Evolutionary conservation across 1,140 invertebrate genomes (phyloP).

Genomic region (Drosophila bocki): DNA sequence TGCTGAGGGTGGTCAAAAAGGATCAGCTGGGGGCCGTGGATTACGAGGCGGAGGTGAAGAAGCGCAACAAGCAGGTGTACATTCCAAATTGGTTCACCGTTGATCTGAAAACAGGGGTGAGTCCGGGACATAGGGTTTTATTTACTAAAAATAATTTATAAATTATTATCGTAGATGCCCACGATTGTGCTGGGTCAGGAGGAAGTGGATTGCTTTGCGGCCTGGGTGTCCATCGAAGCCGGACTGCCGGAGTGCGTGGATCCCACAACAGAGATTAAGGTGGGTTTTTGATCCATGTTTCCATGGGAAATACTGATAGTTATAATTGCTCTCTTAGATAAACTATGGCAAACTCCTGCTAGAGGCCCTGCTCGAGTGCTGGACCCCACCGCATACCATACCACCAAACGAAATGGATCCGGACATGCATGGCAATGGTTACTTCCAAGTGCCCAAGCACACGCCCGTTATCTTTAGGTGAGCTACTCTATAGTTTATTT

Average conservation of each 20-base stretch:
- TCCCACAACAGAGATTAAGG: slow-evolving; percentile 92
- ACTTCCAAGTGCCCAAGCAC: slow-evolving; percentile 97
- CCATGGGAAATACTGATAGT: no score
- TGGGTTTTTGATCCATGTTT: slow-evolving; percentile 3
- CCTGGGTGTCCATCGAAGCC: slow-evolving; percentile 99
- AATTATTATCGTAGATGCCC: slow-evolving; percentile 90
- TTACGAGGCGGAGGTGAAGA: slow-evolving; percentile 98
- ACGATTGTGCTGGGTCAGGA: slow-evolving; percentile 98
- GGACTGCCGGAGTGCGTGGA: slow-evolving; percentile 89
- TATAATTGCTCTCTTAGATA: slow-evolving; percentile 87
- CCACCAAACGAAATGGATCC: slow-evolving; percentile 89
- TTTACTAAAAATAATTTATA: background rate
- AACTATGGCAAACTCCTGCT: slow-evolving; percentile 98
- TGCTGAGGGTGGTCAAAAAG: slow-evolving; percentile 96
- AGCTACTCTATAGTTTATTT: background rate
- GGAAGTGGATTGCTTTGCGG: slow-evolving; percentile 98
- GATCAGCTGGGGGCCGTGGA: slow-evolving; percentile 96
- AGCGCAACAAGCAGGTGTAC: slow-evolving; percentile 96
- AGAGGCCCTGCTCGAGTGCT: slow-evolving; percentile 97
- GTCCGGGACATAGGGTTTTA: slow-evolving; percentile 39
- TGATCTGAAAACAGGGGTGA: slow-evolving; percentile 98
- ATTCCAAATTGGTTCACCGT: slow-evolving; percentile 99
- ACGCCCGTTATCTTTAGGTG: slow-evolving; percentile 98
- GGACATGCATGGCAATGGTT: slow-evolving; percentile 91
- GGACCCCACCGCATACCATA: slow-evolving; percentile 90